Conservation (phyloP, 2,888 invertebrate species). For the Meandrusa payeni region DNA sequence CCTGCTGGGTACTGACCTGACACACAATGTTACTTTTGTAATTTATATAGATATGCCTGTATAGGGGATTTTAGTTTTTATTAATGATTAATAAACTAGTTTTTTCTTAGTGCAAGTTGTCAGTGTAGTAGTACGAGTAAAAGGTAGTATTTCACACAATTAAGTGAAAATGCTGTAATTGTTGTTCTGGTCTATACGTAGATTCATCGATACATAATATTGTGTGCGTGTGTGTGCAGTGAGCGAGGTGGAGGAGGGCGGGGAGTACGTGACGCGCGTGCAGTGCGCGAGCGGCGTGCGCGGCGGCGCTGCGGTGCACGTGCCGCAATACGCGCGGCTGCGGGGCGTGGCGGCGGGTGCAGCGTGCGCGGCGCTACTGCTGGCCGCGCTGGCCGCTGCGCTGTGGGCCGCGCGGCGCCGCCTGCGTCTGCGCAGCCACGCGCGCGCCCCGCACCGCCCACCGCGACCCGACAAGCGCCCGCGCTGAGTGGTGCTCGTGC, state of each 20-base stretch:
- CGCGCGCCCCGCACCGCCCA: slow-evolving; percentile 42
- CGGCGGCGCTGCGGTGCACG: slow-evolving; percentile 82
- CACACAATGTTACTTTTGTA: too few species aligned
- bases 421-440: slow-evolving; percentile 36
- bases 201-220: too few species aligned
- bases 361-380: slow-evolving; percentile 84
- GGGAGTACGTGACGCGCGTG: slow-evolving; percentile 87
- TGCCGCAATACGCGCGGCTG: slow-evolving; percentile 86
- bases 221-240: too few species aligned
- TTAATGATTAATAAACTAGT: too few species aligned
- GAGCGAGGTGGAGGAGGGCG: slow-evolving; percentile 86
- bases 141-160: too few species aligned
- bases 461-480: slow-evolving; percentile 1
- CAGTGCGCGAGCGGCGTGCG: slow-evolving; percentile 82
- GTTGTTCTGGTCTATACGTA: too few species aligned
- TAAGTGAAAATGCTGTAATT: too few species aligned
- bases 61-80: too few species aligned
- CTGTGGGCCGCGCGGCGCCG: slow-evolving; percentile 67
- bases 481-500: too few species aligned
- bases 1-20: slow-evolving; percentile 82
- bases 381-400: slow-evolving; percentile 83
- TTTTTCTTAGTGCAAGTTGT: not conserved
- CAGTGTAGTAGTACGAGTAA: not conserved
- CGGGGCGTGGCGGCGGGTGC: slow-evolving; percentile 86
- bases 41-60: too few species aligned